A percentile compares a stretch with the other conserved stretches of the same genome.
Conservation (phyloP, 2,113 vertebrate species). For the Oncorhynchus mykiss region DNA sequence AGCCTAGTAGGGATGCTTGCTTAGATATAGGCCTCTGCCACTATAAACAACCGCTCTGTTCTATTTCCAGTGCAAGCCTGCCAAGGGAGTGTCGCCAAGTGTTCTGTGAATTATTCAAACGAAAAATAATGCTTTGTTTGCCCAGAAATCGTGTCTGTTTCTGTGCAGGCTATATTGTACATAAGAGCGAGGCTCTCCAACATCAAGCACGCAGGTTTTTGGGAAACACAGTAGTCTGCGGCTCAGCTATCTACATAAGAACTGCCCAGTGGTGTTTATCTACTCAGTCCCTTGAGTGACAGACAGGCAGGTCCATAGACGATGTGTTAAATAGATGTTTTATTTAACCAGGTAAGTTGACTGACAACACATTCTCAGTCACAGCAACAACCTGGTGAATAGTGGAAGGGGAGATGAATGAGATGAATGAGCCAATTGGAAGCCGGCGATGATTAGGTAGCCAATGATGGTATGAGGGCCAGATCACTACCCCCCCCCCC, state of each 20-base stretch:
- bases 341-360: too few species aligned
- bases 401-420: too few species aligned
- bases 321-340: background rate
- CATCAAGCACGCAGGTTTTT: too few species aligned
- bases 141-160: background rate
- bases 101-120: background rate
- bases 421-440: too few species aligned
- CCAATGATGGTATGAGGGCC: too few species aligned
- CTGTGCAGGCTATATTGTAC: too few species aligned
- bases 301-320: background rate
- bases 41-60: background rate
- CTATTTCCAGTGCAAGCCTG: background rate
- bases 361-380: too few species aligned
- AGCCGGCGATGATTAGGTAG: too few species aligned
- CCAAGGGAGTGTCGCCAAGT: background rate
- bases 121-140: background rate
- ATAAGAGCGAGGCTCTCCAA: too few species aligned
- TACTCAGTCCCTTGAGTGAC: background rate
- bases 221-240: too few species aligned
- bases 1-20: background rate
- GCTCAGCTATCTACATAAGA: too few species aligned
- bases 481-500: background rate
- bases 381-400: too few species aligned
- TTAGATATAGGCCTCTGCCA: background rate
- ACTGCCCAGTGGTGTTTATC: background rate